Conservation (phyloP, 2,797 vertebrate species). For the Xenopus petersii region DNA sequence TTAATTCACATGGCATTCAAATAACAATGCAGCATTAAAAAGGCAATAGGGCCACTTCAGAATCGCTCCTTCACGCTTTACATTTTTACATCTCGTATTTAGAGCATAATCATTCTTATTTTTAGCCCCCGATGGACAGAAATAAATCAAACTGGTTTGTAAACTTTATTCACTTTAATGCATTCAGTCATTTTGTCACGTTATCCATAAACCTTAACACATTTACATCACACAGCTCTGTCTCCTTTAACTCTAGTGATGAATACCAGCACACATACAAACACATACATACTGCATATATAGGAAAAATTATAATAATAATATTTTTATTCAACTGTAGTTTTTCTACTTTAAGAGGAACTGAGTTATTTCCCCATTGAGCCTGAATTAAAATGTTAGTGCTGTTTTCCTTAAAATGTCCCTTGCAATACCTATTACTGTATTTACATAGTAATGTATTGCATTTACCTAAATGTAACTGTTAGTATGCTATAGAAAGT, state of each 20-base stretch:
- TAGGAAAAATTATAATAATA: background rate
- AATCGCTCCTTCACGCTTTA: conserved; percentile 57
- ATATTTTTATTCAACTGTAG: background rate
- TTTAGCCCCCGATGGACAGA: conserved; percentile 51
- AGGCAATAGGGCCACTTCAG: conserved; percentile 53
- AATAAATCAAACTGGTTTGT: conserved; percentile 52
- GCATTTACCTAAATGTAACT: too few species aligned
- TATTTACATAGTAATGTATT: too few species aligned
- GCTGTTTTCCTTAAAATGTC: background rate
- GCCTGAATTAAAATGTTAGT: background rate
- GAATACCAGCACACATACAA: background rate
- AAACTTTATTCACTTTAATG: conserved; percentile 29
- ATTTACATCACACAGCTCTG: conserved; percentile 1
- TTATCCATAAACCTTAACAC: conserved; percentile 13
- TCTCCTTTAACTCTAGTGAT: conserved; percentile 1
- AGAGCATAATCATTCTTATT: conserved; percentile 59
- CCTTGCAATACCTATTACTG: too few species aligned
- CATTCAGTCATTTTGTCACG: conserved; percentile 25
- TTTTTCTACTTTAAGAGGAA: background rate
- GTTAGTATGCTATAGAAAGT: too few species aligned
- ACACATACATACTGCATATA: background rate
- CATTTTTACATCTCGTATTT: conserved; percentile 57
- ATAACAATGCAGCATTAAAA: conserved; percentile 64
- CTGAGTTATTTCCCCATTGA: background rate
- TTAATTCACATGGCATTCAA: conserved; percentile 72